Evolutionary conservation across 2,888 invertebrate genomes (phyloP), one percentile per base, ranked within the genome.

Genomic region (Muschampia plurimacula): DNA sequence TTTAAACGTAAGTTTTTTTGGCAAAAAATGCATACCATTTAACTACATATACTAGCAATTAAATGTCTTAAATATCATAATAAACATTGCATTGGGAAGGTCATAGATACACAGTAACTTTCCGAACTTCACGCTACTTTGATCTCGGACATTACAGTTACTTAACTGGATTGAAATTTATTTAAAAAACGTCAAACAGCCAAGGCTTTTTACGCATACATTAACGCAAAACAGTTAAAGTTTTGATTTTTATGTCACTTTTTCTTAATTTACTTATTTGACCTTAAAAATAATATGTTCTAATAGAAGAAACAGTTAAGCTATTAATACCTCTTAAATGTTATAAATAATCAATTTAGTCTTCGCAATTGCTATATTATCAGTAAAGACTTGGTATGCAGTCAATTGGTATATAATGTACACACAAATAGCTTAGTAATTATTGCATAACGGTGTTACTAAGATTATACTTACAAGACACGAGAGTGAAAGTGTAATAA

Each of bases 1-100:
- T 39, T 39, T 39, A 39, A 39, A 39, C 7, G 7, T 39, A 6
- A 39, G 7, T 4, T 6, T 6, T 7, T 8, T 44, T 10, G 7
- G 7, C 44, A 44, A 44, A 44, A 44, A 8, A 1, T 7, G 10
- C 44, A 44, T 44, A 44, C 2, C 6, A 44, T 9, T 44, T 44
- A 44, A 44, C 44, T 44, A 10, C 44, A 44, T 9, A 10, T 2
- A 44, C 44, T 44, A 44, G 44, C 44, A 44, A 44, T 44, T 44
- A 7, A 44, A 44, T 44, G 10, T 44, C 10, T 44, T 44, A 44
- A 44, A 44, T 44, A 44, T 44, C 10, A 39, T 39, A 4, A 55
- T 55, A 55, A 55, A 55, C 15, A 22, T 55, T 55, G 55, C 55
- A 55, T 55, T 22, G 55, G 15, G 55, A 55, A 55, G 55, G 55